Conservation (phyloP, 2,797 vertebrate species). For the Coccyzus lansbergi region DNA sequence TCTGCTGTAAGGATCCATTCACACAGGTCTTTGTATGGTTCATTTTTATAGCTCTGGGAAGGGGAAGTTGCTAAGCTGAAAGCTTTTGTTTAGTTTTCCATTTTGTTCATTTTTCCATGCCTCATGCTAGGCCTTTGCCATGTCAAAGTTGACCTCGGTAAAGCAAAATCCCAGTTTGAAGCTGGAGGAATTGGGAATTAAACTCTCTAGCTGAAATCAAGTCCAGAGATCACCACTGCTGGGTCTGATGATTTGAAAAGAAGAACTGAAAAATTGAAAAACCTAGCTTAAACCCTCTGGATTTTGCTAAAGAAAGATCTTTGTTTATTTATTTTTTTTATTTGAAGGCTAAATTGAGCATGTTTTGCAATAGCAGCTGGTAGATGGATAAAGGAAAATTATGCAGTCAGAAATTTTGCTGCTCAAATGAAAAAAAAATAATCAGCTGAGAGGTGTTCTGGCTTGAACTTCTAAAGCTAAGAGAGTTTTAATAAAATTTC, state of each 20-base stretch:
- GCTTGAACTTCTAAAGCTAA: neutral
- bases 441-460: neutral
- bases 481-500: neutral
- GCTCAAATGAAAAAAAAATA: neutral
- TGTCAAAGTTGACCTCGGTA: neutral
- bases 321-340: neutral
- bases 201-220: neutral
- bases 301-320: neutral
- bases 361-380: neutral
- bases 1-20: neutral
- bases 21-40: neutral
- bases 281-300: neutral
- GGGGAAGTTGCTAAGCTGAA: neutral
- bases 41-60: neutral
- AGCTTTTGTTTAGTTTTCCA: conserved; percentile 28
- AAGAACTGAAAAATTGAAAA: neutral
- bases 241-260: neutral
- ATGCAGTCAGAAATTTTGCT: neutral
- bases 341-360: neutral
- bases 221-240: neutral
- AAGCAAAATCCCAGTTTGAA: neutral
- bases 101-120: neutral
- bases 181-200: neutral
- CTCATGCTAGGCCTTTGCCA: neutral
- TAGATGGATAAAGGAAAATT: neutral